Base-by-base conservation (phyloP, 2,888 invertebrate genomes). In the Lysandra coridon region DNA sequence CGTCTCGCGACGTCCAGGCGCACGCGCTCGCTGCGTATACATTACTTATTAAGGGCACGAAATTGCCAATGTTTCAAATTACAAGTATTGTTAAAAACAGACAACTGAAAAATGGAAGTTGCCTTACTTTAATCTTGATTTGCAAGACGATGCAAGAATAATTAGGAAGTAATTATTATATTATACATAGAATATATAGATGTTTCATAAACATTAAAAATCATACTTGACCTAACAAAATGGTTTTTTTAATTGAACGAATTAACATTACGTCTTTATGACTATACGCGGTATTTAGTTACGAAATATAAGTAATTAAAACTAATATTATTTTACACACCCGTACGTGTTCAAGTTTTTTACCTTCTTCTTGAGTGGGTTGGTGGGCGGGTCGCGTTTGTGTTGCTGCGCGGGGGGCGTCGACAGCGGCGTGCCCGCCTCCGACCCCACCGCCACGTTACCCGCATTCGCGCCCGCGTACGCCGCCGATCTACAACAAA, bases 321-420 rank as follows among this genome's bases (percentile, higher is more conserved):
- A 40, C 40, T 40, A 6, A 5, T 7, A 7, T 44, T 44, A 44
- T 44, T 44, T 44, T 44, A 44, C 7, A 44, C 44, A 1, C 5
- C 44, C 44, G 7, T 44, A 44, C 44, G 7, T 44, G 7, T 44
- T 44, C 2, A 44, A 44, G 44, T 7, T 62, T 7, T 82, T 83
- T 85, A 92, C 93, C 90, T 94, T 94, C 85, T 93, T 94, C 88
- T 93, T 92, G 80, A 88, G 86, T 78, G 89, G 87, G 80, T 88
- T 83, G 84, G 89, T 84, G 83, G 86, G 85, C 80, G 85, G 90
- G 37, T 92, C 91, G 73, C 95, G 94, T 84, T 95, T 91, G 82
- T 88, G 90, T 78, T 90, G 88, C 80, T 83, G 85, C 79, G 85
- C 81, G 73, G 85, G 87, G 30, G 87, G 86, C 78, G 80, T 83